These are phyloP conservation scores for Cynaeus angustus DNA, from an alignment of 2,888 invertebrate species.

Conservation along the genomic window DNA sequence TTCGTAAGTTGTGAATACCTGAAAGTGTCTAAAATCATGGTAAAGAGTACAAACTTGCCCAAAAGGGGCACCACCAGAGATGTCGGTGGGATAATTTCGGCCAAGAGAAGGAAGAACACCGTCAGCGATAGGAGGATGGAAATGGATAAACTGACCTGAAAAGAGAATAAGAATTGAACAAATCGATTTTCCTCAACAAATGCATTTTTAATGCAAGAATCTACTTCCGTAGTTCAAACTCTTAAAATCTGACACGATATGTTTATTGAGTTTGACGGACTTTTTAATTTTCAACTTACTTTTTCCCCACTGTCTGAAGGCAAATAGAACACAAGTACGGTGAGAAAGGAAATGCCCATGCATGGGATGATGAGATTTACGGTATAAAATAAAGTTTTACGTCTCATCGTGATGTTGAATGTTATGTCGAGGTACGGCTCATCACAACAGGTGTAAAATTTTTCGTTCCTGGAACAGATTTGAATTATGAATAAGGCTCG, in stretches of 20 bases:
- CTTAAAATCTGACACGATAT: too few relatives aligned
- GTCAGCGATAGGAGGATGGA: constrained; percentile 95
- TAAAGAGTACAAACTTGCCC: constrained; percentile 96
- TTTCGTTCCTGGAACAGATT: constrained; percentile 83
- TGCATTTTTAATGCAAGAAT: too few relatives aligned
- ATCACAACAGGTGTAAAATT: constrained; percentile 97
- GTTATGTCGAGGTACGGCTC: constrained; percentile 96
- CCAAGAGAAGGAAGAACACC: constrained; percentile 95
- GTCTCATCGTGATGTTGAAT: constrained; percentile 97
- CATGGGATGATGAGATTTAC: constrained; percentile 98
- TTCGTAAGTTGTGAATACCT: constrained; percentile 75
- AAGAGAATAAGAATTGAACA: constrained; percentile 20
- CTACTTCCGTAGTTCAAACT: too few relatives aligned
- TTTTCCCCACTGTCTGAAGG: constrained; percentile 99
- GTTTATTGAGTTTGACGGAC: too few relatives aligned
- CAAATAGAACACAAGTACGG: constrained; percentile 96
- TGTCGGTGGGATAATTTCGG: constrained; percentile 92
- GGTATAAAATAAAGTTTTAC: constrained; percentile 97
- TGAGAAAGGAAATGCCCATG: constrained; percentile 97
- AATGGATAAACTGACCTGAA: constrained; percentile 93
- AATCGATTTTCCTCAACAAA: too few relatives aligned
- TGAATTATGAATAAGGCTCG: neutral
- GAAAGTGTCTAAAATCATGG: constrained; percentile 96
- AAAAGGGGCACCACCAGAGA: constrained; percentile 94
- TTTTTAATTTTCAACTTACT: too few relatives aligned